Conservation (phyloP, 2,797 vertebrate species). For the Sebastes cheni region DNA sequence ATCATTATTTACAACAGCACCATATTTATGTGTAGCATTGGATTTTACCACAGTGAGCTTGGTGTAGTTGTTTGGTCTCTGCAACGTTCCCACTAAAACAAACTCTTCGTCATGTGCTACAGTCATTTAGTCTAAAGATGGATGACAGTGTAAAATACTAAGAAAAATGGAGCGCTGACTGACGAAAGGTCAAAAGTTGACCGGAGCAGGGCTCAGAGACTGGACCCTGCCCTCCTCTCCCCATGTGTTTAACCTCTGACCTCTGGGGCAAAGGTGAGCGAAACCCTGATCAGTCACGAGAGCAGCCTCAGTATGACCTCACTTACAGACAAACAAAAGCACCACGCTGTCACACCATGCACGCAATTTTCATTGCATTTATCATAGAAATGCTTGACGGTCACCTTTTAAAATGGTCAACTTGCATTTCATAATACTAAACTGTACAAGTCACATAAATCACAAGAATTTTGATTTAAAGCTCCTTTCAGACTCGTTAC, state of each 20-base stretch:
- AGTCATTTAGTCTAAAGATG: not conserved
- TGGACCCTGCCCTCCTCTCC: constrained; percentile 4
- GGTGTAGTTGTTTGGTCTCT: not conserved
- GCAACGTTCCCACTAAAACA: not conserved
- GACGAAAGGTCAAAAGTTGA: constrained; percentile 25
- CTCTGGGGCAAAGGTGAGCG: constrained; percentile 48
- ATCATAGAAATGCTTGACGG: too few relatives aligned
- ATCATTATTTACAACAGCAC: too few relatives aligned
- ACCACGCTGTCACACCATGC: constrained; percentile 1
- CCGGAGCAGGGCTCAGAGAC: not conserved
- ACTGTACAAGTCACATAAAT: not conserved
- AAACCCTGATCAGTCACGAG: constrained; percentile 44
- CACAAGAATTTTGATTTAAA: not conserved
- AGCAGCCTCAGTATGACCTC: constrained; percentile 42
- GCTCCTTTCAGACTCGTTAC: not conserved
- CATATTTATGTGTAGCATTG: not conserved
- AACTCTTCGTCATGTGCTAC: not conserved
- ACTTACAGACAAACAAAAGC: not conserved
- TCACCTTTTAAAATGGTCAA: not conserved
- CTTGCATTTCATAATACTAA: not conserved
- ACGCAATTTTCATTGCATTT: not conserved
- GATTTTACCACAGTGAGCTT: not conserved
- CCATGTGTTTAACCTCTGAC: constrained; percentile 60
- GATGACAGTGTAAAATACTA: not conserved
- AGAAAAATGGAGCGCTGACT: not conserved